Evolutionary conservation across 2,888 invertebrate genomes (phyloP), one percentile per base, ranked within the genome.

Genomic region (Nudaria mundana): DNA sequence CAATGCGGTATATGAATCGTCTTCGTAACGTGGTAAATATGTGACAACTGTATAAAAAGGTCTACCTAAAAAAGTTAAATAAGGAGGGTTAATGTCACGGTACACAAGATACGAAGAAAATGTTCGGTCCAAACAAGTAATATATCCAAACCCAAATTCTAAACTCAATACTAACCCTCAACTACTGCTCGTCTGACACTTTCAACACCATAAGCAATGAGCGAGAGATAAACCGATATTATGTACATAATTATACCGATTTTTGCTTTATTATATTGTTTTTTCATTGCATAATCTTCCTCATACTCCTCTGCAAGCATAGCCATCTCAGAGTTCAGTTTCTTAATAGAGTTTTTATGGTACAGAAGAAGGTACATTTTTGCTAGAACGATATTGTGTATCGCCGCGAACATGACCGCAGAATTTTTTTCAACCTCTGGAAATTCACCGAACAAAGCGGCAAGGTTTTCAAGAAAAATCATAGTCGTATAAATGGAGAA

Each of bases 11-110:
- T 37, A 40, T 1, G 85, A 76, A 5, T 56, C 52, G 53, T 83
- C 82, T 1, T 74, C 68, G 51, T 83, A 86, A 44, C 56, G 36
- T 3, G 86, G 86, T 18, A 76, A 70, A 61, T 77, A 83, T 22
- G 86, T 86, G 31, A 86, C 84, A 33, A 85, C 84, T 1, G 83
- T 84, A 54, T 83, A 84, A 63, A 87, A 85, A 20, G 83, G 85
- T 18, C 66, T 60, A 35, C 71, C 86, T 84, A 61, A 37, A 64
- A 66, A 45, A 26, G 46, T 48, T 35, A 45, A 44, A 20, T 44
- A 55, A 48, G 43, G 40, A 55, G 34, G 41, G 37, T 52, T 7
- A 20, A 20, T 3, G 6, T 5, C 20, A 5, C 18, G 3, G 18
- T 18, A 18, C 18, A 18, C 5, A 3, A 18, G 18, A 4, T 5